These are phyloP conservation scores for Drosophila rufa DNA, from an alignment of 1,140 invertebrate genomes.

Conservation along the genomic window DNA sequence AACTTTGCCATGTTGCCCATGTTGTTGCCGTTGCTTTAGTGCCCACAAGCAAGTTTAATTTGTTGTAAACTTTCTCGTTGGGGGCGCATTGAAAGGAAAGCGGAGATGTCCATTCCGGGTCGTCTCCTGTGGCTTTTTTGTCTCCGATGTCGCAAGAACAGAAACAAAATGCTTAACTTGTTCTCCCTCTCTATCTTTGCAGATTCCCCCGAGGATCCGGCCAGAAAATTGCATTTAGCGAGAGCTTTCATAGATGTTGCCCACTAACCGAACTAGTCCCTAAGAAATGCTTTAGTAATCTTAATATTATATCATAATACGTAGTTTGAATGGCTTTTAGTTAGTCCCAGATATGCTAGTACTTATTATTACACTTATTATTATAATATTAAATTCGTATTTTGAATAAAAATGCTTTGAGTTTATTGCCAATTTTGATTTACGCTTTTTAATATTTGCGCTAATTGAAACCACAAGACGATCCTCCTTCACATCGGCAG, in stretches of 20 bases:
- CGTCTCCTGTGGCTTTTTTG: constrained; percentile 46
- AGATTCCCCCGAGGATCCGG: constrained; percentile 43
- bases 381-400: constrained; percentile 20
- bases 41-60: constrained; percentile 80
- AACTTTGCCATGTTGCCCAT: constrained; percentile 55
- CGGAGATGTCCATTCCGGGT: constrained; percentile 42
- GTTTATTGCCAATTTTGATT: constrained; percentile 41
- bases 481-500: no score
- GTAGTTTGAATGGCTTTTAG: constrained; percentile 66
- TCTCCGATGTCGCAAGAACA: constrained; percentile 43
- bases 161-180: constrained; percentile 62
- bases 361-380: constrained; percentile 14
- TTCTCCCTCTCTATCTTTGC: constrained; percentile 51
- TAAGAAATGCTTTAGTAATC: constrained; percentile 67
- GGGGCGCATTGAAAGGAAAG: constrained; percentile 54
- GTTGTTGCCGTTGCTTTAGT: constrained; percentile 54
- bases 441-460: constrained; percentile 51
- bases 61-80: constrained; percentile 77
- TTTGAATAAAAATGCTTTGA: constrained; percentile 69
- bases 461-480: constrained; percentile 9
- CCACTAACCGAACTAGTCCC: constrained; percentile 60
- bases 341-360: constrained; percentile 27
- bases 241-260: constrained; percentile 58
- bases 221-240: constrained; percentile 37
- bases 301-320: constrained; percentile 4